A percentile compares a stretch with the other conserved stretches of the same genome.
Evolutionary conservation across 2,888 invertebrate genomes (phyloP).

Genomic region (Dendrolimus houi): DNA sequence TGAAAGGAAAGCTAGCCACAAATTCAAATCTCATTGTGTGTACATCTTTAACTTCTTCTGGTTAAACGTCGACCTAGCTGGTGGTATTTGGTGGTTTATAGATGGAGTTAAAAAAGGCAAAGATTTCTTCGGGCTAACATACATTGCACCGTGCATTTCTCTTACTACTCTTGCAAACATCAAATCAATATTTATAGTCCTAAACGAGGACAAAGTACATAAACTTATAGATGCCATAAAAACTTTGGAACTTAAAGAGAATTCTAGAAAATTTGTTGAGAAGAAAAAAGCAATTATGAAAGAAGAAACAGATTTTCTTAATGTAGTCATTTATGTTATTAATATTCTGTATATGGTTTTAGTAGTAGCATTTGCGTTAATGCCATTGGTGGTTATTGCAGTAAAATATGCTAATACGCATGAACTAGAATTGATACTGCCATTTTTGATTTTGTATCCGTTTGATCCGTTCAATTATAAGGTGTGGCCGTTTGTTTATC

Average conservation of each 20-base stretch:
- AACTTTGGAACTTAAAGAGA: constrained; percentile 23
- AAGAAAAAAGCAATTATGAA: constrained; percentile 23
- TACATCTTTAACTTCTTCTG: constrained; percentile 32
- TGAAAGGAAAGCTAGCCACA: constrained; percentile 11
- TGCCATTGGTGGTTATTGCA: constrained; percentile 28
- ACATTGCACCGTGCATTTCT: constrained; percentile 32
- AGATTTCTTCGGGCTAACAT: constrained; percentile 30
- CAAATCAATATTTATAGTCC: constrained; percentile 22
- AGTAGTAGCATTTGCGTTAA: constrained; percentile 24
- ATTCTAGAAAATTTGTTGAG: constrained; percentile 3
- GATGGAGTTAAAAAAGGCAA: constrained; percentile 23
- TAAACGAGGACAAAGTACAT: constrained; percentile 19
- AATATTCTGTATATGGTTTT: constrained; percentile 26
- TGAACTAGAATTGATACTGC: constrained; percentile 30
- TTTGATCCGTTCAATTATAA: constrained; percentile 36
- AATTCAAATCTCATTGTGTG: constrained; percentile 16
- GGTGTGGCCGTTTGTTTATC: constrained; percentile 42
- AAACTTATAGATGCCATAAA: constrained; percentile 23
- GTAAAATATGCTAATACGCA: constrained; percentile 31
- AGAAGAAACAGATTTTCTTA: constrained; percentile 27
- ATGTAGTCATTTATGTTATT: constrained; percentile 26
- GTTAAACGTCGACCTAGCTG: constrained; percentile 15
- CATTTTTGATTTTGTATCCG: constrained; percentile 43
- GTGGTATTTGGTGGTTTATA: constrained; percentile 22
- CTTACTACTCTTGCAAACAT: constrained; percentile 20